phyloP scores from a whole-genome alignment of 1,140 invertebrate species.

The Drosophila lini region DNA sequence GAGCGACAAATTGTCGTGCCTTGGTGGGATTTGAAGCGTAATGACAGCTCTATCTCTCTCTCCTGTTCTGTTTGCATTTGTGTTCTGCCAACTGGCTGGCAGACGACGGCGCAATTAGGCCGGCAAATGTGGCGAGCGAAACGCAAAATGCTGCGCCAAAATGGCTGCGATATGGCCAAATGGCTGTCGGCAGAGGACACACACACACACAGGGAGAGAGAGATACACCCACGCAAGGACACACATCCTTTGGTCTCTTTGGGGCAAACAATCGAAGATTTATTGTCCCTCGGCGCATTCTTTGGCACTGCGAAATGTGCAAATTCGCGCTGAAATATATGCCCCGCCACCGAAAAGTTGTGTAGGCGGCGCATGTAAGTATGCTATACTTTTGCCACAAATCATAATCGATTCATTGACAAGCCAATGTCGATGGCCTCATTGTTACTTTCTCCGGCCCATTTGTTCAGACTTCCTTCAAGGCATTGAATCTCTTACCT shows the following conservation, averaged over 20 bases:
- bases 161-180: slow-evolving; percentile 19
- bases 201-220: neutral
- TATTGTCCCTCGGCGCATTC: slow-evolving; percentile 58
- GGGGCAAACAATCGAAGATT: slow-evolving; percentile 70
- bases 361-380: slow-evolving; percentile 53
- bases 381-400: slow-evolving; percentile 67
- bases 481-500: slow-evolving; percentile 6
- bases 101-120: slow-evolving; percentile 74
- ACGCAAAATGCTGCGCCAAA: slow-evolving; percentile 16
- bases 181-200: slow-evolving; percentile 12
- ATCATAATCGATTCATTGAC: slow-evolving; percentile 70
- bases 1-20: slow-evolving; percentile 22
- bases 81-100: slow-evolving; percentile 21
- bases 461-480: slow-evolving; percentile 11
- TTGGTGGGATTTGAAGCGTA: slow-evolving; percentile 40
- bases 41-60: slow-evolving; percentile 32
- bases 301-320: slow-evolving; percentile 53
- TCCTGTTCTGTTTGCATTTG: slow-evolving; percentile 37
- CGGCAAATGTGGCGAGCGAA: slow-evolving; percentile 63
- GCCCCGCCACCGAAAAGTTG: slow-evolving; percentile 27
- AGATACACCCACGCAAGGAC: slow-evolving; percentile 24
- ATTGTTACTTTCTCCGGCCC: slow-evolving; percentile 9
- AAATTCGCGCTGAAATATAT: slow-evolving; percentile 47
- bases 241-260: slow-evolving; percentile 29
- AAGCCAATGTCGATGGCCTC: slow-evolving; percentile 28